Percentiles rank a stretch among this genome's conserved stretches.
phyloP scores from a whole-genome alignment of 2,888 invertebrate genomes.

The Acronicta leporina region DNA sequence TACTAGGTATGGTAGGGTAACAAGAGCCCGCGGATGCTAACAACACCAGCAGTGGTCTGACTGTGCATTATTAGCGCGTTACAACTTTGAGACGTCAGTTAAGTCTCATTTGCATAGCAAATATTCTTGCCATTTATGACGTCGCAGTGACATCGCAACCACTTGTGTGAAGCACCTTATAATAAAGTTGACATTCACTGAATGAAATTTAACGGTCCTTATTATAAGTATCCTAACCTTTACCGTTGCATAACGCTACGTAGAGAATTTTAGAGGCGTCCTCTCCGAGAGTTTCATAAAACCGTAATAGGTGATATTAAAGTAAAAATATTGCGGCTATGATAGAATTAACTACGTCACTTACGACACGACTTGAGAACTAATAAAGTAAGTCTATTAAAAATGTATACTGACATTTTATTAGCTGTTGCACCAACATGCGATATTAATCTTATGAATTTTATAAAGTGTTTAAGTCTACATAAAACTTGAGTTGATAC shows the following conservation, averaged over 20 bases:
- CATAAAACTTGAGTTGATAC: no score
- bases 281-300: slow-evolving; percentile 20
- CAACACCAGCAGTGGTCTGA: no score
- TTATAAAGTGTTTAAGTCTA: no score
- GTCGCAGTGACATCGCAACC: slow-evolving; percentile 4
- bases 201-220: slow-evolving; percentile 24
- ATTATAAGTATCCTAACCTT: slow-evolving; percentile 15
- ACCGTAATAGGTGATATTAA: slow-evolving; percentile 29
- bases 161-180: slow-evolving; percentile 22
- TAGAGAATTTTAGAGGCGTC: slow-evolving; percentile 27
- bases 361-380: slow-evolving; percentile 10
- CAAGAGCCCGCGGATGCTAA: no score
- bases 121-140: neutral
- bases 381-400: slow-evolving; percentile 20
- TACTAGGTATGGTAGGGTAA: no score
- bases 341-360: slow-evolving; percentile 5
- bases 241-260: slow-evolving; percentile 23
- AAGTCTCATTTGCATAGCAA: neutral
- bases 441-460: no score
- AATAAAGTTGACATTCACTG: slow-evolving; percentile 19
- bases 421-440: slow-evolving; percentile 8
- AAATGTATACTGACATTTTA: slow-evolving; percentile 12
- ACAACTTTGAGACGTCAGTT: neutral
- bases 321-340: slow-evolving; percentile 5
- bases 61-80: no score